A percentile compares a stretch with the other conserved stretches of the same genome.
Conservation (phyloP, 2,797 vertebrate genomes). For the Aplochiton taeniatus region DNA sequence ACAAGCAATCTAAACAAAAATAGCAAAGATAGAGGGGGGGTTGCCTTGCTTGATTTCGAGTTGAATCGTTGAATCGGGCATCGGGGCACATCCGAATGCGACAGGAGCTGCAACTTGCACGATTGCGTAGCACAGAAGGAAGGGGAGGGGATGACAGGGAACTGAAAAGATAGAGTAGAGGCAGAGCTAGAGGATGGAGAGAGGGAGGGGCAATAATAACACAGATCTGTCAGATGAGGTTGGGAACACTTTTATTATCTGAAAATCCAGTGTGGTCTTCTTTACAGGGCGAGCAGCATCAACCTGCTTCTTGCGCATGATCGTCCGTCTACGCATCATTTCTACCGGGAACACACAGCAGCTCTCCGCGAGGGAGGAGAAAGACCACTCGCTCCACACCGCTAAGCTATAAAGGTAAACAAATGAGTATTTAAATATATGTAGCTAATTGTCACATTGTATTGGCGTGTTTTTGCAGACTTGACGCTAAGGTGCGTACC, state of each 20-base stretch:
- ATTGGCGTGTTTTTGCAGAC: neutral
- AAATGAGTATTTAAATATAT: constrained; percentile 15
- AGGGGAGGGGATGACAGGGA: constrained; percentile 29
- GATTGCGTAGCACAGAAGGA: constrained; percentile 33
- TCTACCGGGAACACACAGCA: constrained; percentile 32
- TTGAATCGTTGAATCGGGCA: neutral
- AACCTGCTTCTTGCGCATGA: constrained; percentile 39
- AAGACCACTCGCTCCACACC: constrained; percentile 16
- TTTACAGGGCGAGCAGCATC: constrained; percentile 44
- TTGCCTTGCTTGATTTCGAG: constrained; percentile 14
- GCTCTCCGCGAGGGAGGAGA: constrained; percentile 24
- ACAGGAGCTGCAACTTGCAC: constrained; percentile 3
- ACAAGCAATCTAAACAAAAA: constrained; percentile 1
- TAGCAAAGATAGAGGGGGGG: constrained; percentile 12
- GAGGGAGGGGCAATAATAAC: constrained; percentile 25
- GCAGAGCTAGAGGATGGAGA: constrained; percentile 17
- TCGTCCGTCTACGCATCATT: constrained; percentile 36
- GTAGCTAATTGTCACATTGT: neutral
- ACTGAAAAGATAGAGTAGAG: constrained; percentile 13
- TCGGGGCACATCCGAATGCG: neutral
- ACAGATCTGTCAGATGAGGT: constrained; percentile 13
- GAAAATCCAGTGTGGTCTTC: constrained; percentile 29
- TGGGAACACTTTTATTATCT: constrained; percentile 19
- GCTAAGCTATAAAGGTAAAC: constrained; percentile 58
- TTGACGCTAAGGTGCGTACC: too few species aligned